Conservation (phyloP, 2,113 vertebrate species). For the Chitala chitala region DNA sequence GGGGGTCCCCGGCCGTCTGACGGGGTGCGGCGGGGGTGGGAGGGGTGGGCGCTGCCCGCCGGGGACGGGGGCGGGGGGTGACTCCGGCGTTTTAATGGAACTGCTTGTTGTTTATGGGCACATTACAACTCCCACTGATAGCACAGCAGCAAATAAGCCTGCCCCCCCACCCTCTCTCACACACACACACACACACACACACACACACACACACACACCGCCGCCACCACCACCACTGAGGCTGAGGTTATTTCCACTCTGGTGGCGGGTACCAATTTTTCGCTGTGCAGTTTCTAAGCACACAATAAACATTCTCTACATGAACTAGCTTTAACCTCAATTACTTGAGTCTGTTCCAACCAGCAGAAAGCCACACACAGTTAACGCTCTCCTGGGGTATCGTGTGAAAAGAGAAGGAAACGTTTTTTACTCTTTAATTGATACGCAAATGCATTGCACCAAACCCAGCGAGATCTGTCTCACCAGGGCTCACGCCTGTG, state of each 20-base stretch:
- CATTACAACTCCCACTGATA: slow-evolving; percentile 7
- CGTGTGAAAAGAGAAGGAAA: neutral
- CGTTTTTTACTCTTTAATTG: neutral
- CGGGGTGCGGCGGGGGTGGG: no score
- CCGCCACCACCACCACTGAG: no score
- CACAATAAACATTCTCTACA: slow-evolving; percentile 15
- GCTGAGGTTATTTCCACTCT: neutral
- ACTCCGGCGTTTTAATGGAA: slow-evolving; percentile 17
- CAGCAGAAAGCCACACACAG: slow-evolving; percentile 3
- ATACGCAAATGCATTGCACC: no score
- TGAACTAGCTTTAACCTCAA: slow-evolving; percentile 29
- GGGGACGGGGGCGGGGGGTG: neutral
- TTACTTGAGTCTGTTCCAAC: slow-evolving; percentile 19
- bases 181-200: no score
- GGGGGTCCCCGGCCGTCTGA: neutral
- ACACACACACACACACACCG: no score
- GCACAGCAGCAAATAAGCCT: neutral
- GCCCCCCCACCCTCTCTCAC: no score
- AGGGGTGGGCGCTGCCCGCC: neutral
- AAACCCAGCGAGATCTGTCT: no score
- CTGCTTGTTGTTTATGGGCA: slow-evolving; percentile 21
- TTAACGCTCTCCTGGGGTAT: neutral
- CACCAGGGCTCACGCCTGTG: no score
- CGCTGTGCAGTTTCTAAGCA: neutral
- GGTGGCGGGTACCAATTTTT: slow-evolving; percentile 10